These are phyloP conservation scores for Danio kyathit DNA, from an alignment of 2,797 vertebrate species.

Conservation along the genomic window DNA sequence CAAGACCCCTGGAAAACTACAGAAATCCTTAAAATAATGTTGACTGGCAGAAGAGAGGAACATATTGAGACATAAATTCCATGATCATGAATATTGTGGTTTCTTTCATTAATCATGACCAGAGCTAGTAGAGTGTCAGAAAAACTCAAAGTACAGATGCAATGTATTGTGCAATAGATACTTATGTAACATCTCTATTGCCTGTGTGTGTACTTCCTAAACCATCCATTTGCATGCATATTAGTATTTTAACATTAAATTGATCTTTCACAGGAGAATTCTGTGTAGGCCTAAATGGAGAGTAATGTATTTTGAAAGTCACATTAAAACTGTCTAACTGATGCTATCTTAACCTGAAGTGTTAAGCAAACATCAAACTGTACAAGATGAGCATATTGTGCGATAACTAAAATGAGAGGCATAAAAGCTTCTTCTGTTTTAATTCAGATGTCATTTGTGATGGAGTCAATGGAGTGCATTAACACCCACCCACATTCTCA, in stretches of 20 bases:
- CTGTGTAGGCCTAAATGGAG: background rate
- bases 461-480: background rate
- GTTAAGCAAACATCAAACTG: background rate
- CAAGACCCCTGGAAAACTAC: background rate
- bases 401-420: background rate
- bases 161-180: background rate
- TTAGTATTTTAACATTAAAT: background rate
- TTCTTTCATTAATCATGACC: background rate
- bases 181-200: background rate
- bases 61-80: background rate
- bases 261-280: background rate
- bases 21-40: background rate
- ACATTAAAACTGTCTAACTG: background rate
- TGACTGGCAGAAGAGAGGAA: background rate
- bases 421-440: background rate
- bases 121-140: background rate
- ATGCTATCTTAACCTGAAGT: background rate
- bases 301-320: background rate
- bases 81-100: background rate
- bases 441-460: slow-evolving; percentile 6
- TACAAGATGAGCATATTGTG: background rate
- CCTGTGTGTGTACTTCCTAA: background rate
- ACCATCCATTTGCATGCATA: background rate
- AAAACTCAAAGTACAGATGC: background rate
- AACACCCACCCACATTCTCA: too few relatives aligned